Conservation (phyloP, 2,888 invertebrate species). For the Drosophila helvetica region DNA sequence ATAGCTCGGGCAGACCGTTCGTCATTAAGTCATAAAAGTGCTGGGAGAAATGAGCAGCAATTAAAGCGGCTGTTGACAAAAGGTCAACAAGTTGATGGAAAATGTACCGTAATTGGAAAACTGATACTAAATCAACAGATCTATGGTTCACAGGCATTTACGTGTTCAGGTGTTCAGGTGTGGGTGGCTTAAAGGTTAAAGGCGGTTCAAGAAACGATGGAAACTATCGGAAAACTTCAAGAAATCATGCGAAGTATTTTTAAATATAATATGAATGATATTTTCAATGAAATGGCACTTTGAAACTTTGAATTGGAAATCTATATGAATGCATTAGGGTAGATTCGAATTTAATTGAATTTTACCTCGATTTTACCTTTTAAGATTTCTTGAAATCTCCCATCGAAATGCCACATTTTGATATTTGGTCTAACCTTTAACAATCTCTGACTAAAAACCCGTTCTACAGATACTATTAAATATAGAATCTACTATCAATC, state of each 20-base stretch:
- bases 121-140: constrained; percentile 23
- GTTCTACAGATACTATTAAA: not conserved
- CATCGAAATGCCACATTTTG: not conserved
- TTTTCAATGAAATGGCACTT: no score
- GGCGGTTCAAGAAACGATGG: not conserved
- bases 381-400: no score
- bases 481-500: not conserved
- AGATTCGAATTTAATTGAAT: no score
- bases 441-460: not conserved
- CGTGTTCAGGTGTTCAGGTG: not conserved
- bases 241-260: no score
- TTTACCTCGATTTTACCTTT: no score
- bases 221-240: not conserved
- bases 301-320: no score
- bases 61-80: constrained; percentile 50
- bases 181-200: not conserved
- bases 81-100: constrained; percentile 67
- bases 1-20: constrained; percentile 11
- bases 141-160: constrained; percentile 25
- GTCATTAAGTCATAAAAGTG: constrained; percentile 54
- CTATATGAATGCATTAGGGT: no score
- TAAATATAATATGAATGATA: no score
- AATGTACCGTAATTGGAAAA: constrained; percentile 49
- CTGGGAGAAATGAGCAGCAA: constrained; percentile 46
- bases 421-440: not conserved